Base-by-base conservation (phyloP, 2,888 invertebrate species). In the Rhingia rostrata region DNA sequence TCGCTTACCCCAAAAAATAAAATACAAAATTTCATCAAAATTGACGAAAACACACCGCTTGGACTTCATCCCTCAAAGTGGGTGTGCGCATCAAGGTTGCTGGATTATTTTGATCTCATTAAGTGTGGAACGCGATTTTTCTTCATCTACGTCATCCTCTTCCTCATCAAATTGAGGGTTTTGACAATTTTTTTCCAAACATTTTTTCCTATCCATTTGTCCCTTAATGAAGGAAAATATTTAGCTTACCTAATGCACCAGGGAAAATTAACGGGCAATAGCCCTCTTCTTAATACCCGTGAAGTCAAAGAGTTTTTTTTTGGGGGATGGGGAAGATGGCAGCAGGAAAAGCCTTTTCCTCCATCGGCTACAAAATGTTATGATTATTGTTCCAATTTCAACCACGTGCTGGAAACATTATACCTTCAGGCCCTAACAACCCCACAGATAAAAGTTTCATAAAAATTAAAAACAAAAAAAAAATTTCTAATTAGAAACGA, bases 31-130 rank as follows among this genome's bases (percentile, higher is more conserved):
- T 2, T 12, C 47, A 63, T 70, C 22, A 75, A 80, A 74, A 84
- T 79, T 79, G 74, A 60, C 70, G 70, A 56, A 61, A 80, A 49
- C 74, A 74, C 56, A 47, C 64, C 64, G 60, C 73, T 56, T 35
- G 30, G 56, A 63, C 73, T 67, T 78, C 82, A 78, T 78, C 73
- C 83, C 83, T 53, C 30, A 69, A 67, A 73, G 73, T 83, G 78
- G 54, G 73, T 73, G 82, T 37, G 67, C 67, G 61, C 39, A 64
- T 60, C 69, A 64, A 74, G 39, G 63, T 61, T 61, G 32, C 60
- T 12, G 75, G 80, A 80, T 85, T 85, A 80, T 85, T 85, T 77
- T 85, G 85, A 85, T 85, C 80, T 80, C 85, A 85, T 85, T 85
- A 85, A 77, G 70, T 80, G 75, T 60, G 70, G 70, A 72, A 75